phyloP scores from a whole-genome alignment of 92 coral and sea anemone genomes.

The Hydrozoanthus gracilis region DNA sequence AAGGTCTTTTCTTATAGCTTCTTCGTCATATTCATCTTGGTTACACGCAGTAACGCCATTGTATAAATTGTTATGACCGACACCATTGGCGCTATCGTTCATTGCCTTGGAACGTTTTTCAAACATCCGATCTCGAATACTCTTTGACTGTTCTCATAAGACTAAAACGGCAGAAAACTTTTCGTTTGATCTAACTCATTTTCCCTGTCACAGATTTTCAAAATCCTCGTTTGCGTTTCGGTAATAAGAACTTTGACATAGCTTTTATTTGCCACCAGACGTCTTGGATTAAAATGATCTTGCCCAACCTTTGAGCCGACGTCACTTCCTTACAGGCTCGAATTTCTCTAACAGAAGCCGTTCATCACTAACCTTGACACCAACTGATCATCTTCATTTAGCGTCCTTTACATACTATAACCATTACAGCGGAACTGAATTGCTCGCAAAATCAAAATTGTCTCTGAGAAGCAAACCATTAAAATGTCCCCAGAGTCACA shows the following conservation, averaged over 20 bases:
- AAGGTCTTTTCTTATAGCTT: conserved; percentile 49
- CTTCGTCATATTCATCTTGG: conserved; percentile 45
- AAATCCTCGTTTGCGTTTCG: neutral
- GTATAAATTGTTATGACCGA: conserved; percentile 28
- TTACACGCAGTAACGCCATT: conserved; percentile 39
- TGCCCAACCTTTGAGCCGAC: conserved; percentile 58
- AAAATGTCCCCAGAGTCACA: neutral
- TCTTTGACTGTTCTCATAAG: conserved; percentile 11
- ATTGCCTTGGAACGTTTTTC: conserved; percentile 47
- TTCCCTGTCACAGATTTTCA: neutral
- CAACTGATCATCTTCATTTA: neutral
- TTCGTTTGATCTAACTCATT: conserved; percentile 7
- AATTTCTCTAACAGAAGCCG: conserved; percentile 43
- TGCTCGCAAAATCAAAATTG: neutral
- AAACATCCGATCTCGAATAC: conserved; percentile 23
- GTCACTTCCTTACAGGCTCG: conserved; percentile 75
- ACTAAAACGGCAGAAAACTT: neutral
- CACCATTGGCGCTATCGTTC: conserved; percentile 42
- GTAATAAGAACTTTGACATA: conserved; percentile 8
- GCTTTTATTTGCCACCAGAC: conserved; percentile 45
- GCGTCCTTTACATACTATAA: neutral
- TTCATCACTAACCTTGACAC: conserved; percentile 14
- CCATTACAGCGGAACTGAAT: neutral
- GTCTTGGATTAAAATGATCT: conserved; percentile 20
- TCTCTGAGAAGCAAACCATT: neutral